Percentiles rank a stretch among this genome's conserved stretches.
Conservation (phyloP, 2,888 invertebrate genomes). For the Ectropis crepuscularia region DNA sequence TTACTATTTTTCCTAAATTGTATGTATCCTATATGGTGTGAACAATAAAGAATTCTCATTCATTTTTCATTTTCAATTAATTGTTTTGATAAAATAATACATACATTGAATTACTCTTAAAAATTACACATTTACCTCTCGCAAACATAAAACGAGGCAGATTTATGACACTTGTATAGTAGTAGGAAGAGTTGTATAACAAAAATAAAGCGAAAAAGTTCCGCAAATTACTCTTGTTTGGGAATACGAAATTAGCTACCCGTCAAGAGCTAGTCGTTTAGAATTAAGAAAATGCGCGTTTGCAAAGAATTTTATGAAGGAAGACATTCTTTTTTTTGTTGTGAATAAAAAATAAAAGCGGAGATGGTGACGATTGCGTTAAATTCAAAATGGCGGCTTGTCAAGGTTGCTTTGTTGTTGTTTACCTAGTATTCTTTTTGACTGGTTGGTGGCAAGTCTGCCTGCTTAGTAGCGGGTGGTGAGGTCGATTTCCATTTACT, state of each 20-base stretch:
- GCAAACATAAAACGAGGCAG: conserved; percentile 36
- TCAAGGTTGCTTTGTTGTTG: too few species aligned
- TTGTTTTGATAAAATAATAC: too few species aligned
- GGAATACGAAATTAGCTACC: conserved; percentile 35
- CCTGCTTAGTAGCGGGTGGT: too few species aligned
- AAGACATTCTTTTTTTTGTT: not conserved
- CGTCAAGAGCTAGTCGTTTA: conserved; percentile 27
- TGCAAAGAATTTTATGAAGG: conserved; percentile 4
- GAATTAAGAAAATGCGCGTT: conserved; percentile 19
- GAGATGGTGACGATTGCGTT: too few species aligned
- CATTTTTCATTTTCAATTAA: too few species aligned
- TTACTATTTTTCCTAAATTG: too few species aligned
- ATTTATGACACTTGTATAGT: conserved; percentile 46
- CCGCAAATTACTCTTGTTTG: conserved; percentile 35
- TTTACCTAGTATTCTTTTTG: too few species aligned
- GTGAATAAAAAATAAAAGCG: not conserved
- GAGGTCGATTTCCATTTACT: too few species aligned
- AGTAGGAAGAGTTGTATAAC: conserved; percentile 28
- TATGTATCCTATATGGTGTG: too few species aligned
- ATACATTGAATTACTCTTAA: not conserved
- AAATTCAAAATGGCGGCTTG: too few species aligned
- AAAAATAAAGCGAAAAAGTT: conserved; percentile 42
- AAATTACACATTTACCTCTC: conserved; percentile 6
- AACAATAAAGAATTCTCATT: too few species aligned
- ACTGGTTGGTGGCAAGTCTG: too few species aligned